Percentiles rank a stretch among this genome's conserved stretches.
Evolutionary conservation across 2,113 vertebrate species (phyloP).

Genomic region (Setophaga coronata): DNA sequence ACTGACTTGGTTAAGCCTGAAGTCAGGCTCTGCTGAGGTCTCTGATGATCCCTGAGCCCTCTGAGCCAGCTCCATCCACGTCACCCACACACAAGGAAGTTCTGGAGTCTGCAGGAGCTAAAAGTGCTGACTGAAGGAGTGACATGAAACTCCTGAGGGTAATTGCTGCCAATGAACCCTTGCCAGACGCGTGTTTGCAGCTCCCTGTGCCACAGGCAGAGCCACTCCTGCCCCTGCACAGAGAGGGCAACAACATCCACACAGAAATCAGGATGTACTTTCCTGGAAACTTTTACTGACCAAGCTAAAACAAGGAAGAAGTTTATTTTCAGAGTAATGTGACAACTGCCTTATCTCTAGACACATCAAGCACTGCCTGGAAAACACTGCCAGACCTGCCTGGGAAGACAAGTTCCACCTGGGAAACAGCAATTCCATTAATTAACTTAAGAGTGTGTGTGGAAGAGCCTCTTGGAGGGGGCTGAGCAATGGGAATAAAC

Average conservation of each 20-base stretch:
- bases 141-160: accelerated
- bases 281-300: background rate
- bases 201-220: background rate
- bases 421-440: background rate
- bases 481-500: background rate
- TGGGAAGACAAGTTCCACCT: background rate
- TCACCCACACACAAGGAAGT: background rate
- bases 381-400: too few relatives aligned
- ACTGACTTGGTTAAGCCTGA: background rate
- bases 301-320: background rate
- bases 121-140: background rate
- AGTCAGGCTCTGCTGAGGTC: background rate
- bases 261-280: accelerated
- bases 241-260: background rate
- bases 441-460: accelerated
- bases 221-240: background rate
- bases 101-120: background rate
- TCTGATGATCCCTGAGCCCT: background rate
- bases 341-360: background rate
- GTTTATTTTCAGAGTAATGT: background rate
- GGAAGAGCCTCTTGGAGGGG: background rate
- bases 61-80: accelerated
- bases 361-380: accelerated
- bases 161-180: background rate
- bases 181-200: background rate